Evolutionary conservation across 2,888 invertebrate genomes (phyloP), one percentile per base, ranked within the genome.

Genomic region (Parnassius apollo): DNA sequence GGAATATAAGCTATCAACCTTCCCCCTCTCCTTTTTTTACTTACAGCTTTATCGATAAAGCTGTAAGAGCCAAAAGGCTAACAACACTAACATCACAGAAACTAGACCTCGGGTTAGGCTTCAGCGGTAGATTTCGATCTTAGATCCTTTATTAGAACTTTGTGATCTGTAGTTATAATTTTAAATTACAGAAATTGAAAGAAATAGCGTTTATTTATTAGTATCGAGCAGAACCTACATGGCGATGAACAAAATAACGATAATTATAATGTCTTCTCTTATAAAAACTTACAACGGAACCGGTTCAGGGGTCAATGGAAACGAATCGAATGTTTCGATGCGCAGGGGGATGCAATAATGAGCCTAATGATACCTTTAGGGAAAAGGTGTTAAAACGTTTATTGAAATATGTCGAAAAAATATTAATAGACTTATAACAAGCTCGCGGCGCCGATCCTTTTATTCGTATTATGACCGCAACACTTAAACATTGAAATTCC

Each of bases 341-440:
- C 71, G 71, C 59, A 60, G 69, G 74, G 75, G 73, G 75, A 71
- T 72, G 78, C 82, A 85, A 86, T 88, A 88, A 90, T 83, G 73
- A 81, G 71, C 80, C 81, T 91, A 91, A 91, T 91, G 85, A 91
- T 90, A 91, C 84, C 85, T 84, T 79, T 73, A 85, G 76, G 82
- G 85, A 86, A 91, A 91, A 91, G 90, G 91, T 91, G 91, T 91
- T 89, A 91, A 89, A 91, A 85, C 86, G 83, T 88, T 90, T 90
- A 91, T 91, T 89, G 90, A 88, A 90, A 88, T 86, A 81, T 84
- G 80, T 85, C 85, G 82, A 83, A 85, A 87, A 75, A 81, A 75
- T 88, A 89, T 91, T 90, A 88, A 91, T 91, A 85, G 88, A 86
- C 83, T 90, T 91, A 86, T 91, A 91, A 91, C 91, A 91, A 91